Evolutionary conservation across 2,797 vertebrate species (phyloP).

Genomic region (Rhadinocentrus ornatus): DNA sequence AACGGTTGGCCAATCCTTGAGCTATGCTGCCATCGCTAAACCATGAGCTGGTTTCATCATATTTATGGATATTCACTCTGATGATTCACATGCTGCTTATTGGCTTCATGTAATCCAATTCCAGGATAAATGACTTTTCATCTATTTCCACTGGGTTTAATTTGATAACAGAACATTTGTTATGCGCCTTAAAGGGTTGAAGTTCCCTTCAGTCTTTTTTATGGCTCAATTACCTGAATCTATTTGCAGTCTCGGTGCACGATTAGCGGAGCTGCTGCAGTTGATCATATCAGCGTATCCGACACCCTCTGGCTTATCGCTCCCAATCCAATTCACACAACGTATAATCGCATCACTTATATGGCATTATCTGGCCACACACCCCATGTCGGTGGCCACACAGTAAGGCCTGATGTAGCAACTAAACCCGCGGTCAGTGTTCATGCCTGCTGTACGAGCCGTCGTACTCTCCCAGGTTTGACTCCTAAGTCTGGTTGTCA

Average conservation of each 20-base stretch:
- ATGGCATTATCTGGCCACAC: slow-evolving; percentile 35
- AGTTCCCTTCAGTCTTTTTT: background rate
- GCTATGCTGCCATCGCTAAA: no score
- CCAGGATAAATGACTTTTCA: background rate
- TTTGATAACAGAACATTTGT: background rate
- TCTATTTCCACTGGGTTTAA: slow-evolving; percentile 2
- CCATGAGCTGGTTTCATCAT: background rate
- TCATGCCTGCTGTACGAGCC: no score
- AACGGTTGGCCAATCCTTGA: no score
- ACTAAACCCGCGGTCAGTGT: no score
- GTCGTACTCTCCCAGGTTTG: no score
- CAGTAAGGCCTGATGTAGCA: background rate
- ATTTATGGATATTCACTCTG: slow-evolving; percentile 2
- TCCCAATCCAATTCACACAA: slow-evolving; percentile 54
- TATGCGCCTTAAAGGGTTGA: background rate
- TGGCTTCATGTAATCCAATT: background rate
- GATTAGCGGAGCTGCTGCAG: slow-evolving; percentile 13
- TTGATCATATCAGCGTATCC: slow-evolving; percentile 21
- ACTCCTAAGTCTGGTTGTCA: no score
- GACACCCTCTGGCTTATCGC: slow-evolving; percentile 39
- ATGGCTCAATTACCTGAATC: slow-evolving; percentile 24
- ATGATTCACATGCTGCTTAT: slow-evolving; percentile 4
- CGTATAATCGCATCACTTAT: slow-evolving; percentile 53
- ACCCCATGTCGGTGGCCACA: slow-evolving; percentile 27
- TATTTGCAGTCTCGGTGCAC: slow-evolving; percentile 11